phyloP scores from a whole-genome alignment of 2,888 invertebrate genomes.

The Antitype chi region DNA sequence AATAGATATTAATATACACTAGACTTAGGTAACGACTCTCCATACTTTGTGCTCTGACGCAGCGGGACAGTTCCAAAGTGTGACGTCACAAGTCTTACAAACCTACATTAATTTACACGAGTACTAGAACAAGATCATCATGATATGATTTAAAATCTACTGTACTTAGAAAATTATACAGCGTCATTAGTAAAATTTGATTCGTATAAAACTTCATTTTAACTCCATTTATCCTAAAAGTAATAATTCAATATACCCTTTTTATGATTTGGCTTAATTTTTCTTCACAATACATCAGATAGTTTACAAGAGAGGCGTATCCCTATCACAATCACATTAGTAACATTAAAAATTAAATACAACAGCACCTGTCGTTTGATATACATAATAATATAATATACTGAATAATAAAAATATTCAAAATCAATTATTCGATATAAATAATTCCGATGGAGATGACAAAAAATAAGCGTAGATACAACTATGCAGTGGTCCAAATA shows the following conservation, averaged over 20 bases:
- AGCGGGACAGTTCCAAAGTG: constrained; percentile 65
- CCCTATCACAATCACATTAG: constrained; percentile 86
- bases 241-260: constrained; percentile 89
- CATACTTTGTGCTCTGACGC: constrained; percentile 70
- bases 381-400: constrained; percentile 82
- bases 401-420: constrained; percentile 84
- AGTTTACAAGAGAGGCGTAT: constrained; percentile 86
- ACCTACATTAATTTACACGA: constrained; percentile 81
- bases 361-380: constrained; percentile 89
- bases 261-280: constrained; percentile 88
- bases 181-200: constrained; percentile 86
- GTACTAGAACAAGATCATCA: constrained; percentile 79
- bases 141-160: constrained; percentile 88
- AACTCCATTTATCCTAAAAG: constrained; percentile 87
- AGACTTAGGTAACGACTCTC: constrained; percentile 64
- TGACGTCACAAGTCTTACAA: constrained; percentile 73
- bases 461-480: constrained; percentile 83
- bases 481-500: constrained; percentile 85
- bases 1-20: constrained; percentile 57
- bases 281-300: constrained; percentile 82
- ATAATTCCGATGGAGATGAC: constrained; percentile 79
- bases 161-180: constrained; percentile 88
- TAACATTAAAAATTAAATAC: constrained; percentile 87
- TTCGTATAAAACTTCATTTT: constrained; percentile 87
- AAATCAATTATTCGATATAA: constrained; percentile 82